phyloP scores from a whole-genome alignment of 2,797 vertebrate species.

The Oryzias dopingdopingensis region DNA sequence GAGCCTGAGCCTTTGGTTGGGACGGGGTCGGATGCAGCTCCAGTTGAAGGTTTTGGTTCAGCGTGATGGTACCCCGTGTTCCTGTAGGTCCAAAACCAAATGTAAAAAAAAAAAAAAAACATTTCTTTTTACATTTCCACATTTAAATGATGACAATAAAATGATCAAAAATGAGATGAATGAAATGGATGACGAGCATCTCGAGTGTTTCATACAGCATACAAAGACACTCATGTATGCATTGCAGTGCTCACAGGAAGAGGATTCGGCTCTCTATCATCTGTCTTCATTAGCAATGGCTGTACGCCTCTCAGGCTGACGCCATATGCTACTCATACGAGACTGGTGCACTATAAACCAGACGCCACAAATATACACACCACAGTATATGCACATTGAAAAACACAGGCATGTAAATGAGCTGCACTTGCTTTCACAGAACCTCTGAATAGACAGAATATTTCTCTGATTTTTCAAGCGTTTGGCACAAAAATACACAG shows the following conservation, averaged over 20 bases:
- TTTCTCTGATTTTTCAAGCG: conserved; percentile 48
- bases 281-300: conserved; percentile 82
- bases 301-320: conserved; percentile 77
- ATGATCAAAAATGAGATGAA: background rate
- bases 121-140: background rate
- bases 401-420: conserved; percentile 21
- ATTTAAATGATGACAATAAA: background rate
- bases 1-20: conserved; percentile 50
- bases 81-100: conserved; percentile 70
- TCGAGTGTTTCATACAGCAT: conserved; percentile 6
- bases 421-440: conserved; percentile 33
- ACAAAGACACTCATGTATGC: conserved; percentile 42
- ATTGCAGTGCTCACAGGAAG: conserved; percentile 62
- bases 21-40: conserved; percentile 72
- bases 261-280: conserved; percentile 68
- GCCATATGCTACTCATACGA: conserved; percentile 77
- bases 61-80: conserved; percentile 79
- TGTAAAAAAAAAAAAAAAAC: conserved; percentile 12
- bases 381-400: conserved; percentile 22
- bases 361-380: conserved; percentile 58
- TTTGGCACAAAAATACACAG: conserved; percentile 54
- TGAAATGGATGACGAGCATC: conserved; percentile 37
- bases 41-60: conserved; percentile 76
- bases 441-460: conserved; percentile 37
- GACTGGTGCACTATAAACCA: conserved; percentile 56